Evolutionary conservation across 2,888 invertebrate species (phyloP).

Genomic region (Psylliodes chrysocephalus): DNA sequence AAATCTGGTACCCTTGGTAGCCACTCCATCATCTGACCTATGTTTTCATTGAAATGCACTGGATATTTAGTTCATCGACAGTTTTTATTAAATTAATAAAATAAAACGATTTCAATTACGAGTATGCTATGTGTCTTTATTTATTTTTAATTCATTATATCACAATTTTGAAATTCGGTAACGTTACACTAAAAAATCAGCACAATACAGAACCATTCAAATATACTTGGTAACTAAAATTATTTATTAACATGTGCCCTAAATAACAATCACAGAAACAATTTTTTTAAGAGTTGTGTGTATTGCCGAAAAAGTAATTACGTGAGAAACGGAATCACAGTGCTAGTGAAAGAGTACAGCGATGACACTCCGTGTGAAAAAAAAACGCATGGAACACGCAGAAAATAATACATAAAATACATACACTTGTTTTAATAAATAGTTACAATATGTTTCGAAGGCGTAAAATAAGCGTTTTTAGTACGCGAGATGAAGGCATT

Average conservation of each 20-base stretch:
- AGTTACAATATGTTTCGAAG: neutral
- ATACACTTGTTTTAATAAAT: slow-evolving; percentile 14
- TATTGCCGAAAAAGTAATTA: slow-evolving; percentile 21
- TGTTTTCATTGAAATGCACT: too few relatives aligned
- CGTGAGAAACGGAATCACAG: slow-evolving; percentile 25
- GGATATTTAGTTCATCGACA: too few relatives aligned
- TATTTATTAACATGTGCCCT: slow-evolving; percentile 39
- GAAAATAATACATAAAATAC: slow-evolving; percentile 12
- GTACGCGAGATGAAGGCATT: neutral
- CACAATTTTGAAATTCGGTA: slow-evolving; percentile 65
- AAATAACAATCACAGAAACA: slow-evolving; percentile 44
- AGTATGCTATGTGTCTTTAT: slow-evolving; percentile 46
- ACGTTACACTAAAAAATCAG: slow-evolving; percentile 59
- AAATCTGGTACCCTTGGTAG: too few relatives aligned
- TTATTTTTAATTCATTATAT: slow-evolving; percentile 54
- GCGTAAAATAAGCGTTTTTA: neutral
- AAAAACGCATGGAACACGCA: slow-evolving; percentile 17
- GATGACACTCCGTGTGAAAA: slow-evolving; percentile 15
- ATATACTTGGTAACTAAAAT: slow-evolving; percentile 45
- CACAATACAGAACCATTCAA: slow-evolving; percentile 41
- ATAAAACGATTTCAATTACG: slow-evolving; percentile 9
- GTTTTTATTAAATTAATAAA: too few relatives aligned
- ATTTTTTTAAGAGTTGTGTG: slow-evolving; percentile 6
- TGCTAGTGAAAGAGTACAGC: slow-evolving; percentile 21
- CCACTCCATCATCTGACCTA: too few relatives aligned